A percentile compares a stretch with the other conserved stretches of the same genome.
phyloP scores from a whole-genome alignment of 2,113 vertebrate species.

The Pluvianellus socialis region DNA sequence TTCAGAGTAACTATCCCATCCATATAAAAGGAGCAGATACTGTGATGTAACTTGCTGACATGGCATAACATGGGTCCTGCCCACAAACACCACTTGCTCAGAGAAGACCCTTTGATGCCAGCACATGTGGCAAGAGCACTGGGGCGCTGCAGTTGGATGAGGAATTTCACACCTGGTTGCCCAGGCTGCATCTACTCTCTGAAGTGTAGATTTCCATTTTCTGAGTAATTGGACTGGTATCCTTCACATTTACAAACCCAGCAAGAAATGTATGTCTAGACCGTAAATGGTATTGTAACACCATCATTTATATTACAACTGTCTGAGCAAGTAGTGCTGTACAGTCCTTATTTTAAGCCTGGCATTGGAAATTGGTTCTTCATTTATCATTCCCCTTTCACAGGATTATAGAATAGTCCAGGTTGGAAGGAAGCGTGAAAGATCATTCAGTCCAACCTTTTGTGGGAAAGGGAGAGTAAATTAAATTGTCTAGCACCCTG shows the following conservation, averaged over 20 bases:
- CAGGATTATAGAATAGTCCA: not conserved
- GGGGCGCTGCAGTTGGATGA: fast-evolving
- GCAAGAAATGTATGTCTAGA: not conserved
- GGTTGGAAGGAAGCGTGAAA: not conserved
- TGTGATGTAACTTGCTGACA: not conserved
- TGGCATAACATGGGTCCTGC: fast-evolving
- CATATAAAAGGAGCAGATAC: not conserved
- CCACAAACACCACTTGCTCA: not conserved
- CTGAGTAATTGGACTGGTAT: not conserved
- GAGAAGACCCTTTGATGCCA: not conserved
- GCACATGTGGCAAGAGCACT: not conserved
- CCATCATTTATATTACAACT: not conserved
- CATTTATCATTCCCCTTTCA: not conserved
- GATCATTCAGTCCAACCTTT: not conserved
- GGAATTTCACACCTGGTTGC: not conserved
- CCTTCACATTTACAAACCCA: not conserved
- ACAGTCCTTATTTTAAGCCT: not conserved
- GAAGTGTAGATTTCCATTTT: not conserved
- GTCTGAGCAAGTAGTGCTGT: not conserved
- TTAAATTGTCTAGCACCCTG: not conserved
- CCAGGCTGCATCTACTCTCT: not conserved
- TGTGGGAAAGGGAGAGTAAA: not conserved
- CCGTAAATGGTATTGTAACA: not conserved
- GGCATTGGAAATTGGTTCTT: not conserved
- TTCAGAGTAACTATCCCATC: not conserved